A percentile compares a stretch with the other conserved stretches of the same genome.
Evolutionary conservation across 1,140 invertebrate genomes (phyloP).

Genomic region (Olivierus martensii): DNA sequence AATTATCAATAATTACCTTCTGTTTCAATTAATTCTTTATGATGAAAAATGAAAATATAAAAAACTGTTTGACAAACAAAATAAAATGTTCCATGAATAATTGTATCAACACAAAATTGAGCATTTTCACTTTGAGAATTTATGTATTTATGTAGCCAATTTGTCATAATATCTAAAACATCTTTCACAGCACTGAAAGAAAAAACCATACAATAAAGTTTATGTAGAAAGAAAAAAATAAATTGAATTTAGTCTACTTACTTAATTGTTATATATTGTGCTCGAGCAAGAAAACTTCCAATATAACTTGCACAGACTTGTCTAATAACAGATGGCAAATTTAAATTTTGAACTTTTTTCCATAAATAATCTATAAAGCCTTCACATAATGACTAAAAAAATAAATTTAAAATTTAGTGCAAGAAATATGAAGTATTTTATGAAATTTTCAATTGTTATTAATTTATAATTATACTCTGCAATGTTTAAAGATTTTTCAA

Average conservation of each 20-base stretch:
- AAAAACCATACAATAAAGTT: constrained; percentile 17
- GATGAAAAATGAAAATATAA: constrained; percentile 74
- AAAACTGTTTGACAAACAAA: constrained; percentile 78
- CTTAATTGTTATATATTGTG: constrained; percentile 48
- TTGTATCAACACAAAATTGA: constrained; percentile 36
- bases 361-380: constrained; percentile 57
- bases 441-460: too few relatives aligned
- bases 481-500: too few relatives aligned
- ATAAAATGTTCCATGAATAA: constrained; percentile 72
- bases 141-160: constrained; percentile 63
- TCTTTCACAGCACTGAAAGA: constrained; percentile 44
- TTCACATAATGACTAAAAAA: constrained; percentile 35
- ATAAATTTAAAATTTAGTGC: too few relatives aligned
- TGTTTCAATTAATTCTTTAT: constrained; percentile 58
- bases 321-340: constrained; percentile 45
- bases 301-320: constrained; percentile 58
- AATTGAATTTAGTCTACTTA: too few relatives aligned
- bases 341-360: constrained; percentile 53
- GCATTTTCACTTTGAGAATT: constrained; percentile 31
- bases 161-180: constrained; percentile 45
- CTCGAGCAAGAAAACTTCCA: constrained; percentile 54
- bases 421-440: too few relatives aligned
- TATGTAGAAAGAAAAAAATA: constrained; percentile 2
- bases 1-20: constrained; percentile 23
- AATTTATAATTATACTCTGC: too few relatives aligned